Evolutionary conservation across 2,888 invertebrate genomes (phyloP), one percentile per base, ranked within the genome.

Genomic region (Zaprionus lineosus): DNA sequence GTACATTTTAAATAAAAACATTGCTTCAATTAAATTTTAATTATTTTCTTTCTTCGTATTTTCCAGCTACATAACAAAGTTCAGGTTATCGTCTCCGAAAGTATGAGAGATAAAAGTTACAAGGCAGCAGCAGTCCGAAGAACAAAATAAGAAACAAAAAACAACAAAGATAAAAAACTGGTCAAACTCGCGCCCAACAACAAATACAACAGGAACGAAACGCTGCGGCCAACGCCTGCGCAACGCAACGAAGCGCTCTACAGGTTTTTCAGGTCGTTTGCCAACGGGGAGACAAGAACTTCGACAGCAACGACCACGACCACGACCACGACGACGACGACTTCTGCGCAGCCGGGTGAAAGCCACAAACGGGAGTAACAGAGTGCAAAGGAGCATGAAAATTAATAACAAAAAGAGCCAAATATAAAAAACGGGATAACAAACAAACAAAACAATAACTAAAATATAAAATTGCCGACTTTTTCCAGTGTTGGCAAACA

Each of bases 241-340:
- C 78, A 74, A 57, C 65, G 40, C 55, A 60, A 37, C 59, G 44
- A 71, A 52, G 59, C 56, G 74, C 63, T 76, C 82, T 82, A 82
- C 79, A 84, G 79, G 78, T 79, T 79, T 79, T 84, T 81, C 59
- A 64, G 62, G 74, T 79, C 76, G 69, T 55, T 65, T 52, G 69
- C 46, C 36, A 59, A 28, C 39, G n/a, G n/a, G n/a, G n/a, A n/a
- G n/a, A n/a, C n/a, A n/a, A n/a, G n/a, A n/a, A n/a, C n/a, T n/a
- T n/a, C n/a, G 5, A 16, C 34, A 16, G 11, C 12, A n/a, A 31
- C 31, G 26, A 18, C n/a, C 9, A 9, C 39, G 39, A 24, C 39
- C 12, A 6, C 37, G 34, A 9, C 37, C 5, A 21, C 55, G 40
- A 8, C 51, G 46, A 16, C 65, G 16, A 37, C 55, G 44, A 74